These are phyloP conservation scores for Grus americana DNA, from an alignment of 2,113 vertebrate species.

Conservation along the genomic window DNA sequence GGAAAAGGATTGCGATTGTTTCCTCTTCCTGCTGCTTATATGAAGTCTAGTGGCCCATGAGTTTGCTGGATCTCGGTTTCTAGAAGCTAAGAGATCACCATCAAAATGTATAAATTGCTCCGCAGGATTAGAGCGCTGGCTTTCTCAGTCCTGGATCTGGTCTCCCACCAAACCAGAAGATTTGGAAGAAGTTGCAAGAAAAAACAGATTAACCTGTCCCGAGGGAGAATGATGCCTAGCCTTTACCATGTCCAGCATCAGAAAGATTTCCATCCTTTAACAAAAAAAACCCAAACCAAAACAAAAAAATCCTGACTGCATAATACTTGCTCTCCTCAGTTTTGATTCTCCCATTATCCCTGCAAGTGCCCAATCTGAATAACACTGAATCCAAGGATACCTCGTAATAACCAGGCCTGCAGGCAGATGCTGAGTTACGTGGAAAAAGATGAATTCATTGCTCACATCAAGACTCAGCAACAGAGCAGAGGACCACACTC, in stretches of 20 bases:
- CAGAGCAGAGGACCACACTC: neutral
- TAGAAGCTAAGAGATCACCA: neutral
- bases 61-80: neutral
- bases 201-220: neutral
- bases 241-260: neutral
- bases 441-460: neutral
- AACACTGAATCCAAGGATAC: neutral
- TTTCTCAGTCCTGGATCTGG: neutral
- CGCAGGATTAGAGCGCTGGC: neutral
- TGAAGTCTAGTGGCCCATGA: neutral
- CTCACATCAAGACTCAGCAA: neutral
- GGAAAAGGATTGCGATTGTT: neutral
- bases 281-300: neutral
- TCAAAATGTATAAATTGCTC: neutral
- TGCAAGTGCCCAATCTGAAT: neutral
- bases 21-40: neutral
- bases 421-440: neutral
- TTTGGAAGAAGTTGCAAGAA: neutral
- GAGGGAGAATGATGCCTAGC: neutral
- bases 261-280: neutral
- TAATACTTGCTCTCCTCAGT: neutral
- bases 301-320: neutral
- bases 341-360: neutral
- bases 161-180: neutral
- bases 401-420: neutral